Evolutionary conservation across 2,113 vertebrate species (phyloP).

Genomic region (Cynopterus brachyotis): DNA sequence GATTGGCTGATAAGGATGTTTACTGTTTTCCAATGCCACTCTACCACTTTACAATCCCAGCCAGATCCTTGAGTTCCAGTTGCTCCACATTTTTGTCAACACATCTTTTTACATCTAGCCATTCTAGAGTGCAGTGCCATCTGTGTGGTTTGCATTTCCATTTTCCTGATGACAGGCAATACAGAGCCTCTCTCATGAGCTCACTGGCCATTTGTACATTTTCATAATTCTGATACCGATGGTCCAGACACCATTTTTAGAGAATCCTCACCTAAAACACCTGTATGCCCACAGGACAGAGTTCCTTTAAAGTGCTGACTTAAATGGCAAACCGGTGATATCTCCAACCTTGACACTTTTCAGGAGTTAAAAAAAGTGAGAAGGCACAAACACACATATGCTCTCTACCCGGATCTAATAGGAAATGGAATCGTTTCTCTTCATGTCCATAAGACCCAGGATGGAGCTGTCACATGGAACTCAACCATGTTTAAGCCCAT

Average conservation of each 20-base stretch:
- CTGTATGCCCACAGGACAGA: too few species aligned
- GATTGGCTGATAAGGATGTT: background rate
- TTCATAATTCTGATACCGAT: background rate
- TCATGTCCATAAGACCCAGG: too few species aligned
- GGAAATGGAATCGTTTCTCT: background rate
- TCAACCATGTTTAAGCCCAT: background rate
- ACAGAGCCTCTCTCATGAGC: background rate
- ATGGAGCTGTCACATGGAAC: background rate
- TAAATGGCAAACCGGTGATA: background rate
- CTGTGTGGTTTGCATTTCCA: background rate
- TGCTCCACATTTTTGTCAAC: background rate
- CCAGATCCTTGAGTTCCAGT: accelerated
- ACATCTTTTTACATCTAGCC: too few species aligned
- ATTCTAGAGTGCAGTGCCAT: background rate
- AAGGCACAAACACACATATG: background rate
- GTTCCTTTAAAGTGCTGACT: background rate
- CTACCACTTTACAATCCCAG: background rate
- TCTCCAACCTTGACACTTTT: background rate
- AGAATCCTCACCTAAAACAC: background rate
- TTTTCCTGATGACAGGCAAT: background rate
- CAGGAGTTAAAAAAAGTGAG: background rate
- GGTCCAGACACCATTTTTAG: background rate
- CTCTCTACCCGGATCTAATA: background rate
- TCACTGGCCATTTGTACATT: background rate
- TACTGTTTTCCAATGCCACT: background rate